A percentile compares a stretch with the other conserved stretches of the same genome.
phyloP scores from a whole-genome alignment of 2,888 invertebrate genomes.

The Cephus runcator region DNA sequence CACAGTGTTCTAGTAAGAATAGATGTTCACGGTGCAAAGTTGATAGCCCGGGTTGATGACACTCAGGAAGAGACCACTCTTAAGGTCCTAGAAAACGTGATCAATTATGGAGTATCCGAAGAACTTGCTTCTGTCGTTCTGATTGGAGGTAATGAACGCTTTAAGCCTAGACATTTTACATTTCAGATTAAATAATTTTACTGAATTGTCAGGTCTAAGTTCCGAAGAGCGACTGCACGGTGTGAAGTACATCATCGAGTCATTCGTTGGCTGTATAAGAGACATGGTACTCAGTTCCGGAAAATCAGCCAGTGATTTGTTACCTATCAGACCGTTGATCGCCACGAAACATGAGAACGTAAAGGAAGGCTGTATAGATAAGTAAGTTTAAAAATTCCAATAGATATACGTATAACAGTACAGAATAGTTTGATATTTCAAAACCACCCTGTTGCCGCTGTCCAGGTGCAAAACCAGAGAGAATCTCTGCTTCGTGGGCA shows the following conservation, averaged over 20 bases:
- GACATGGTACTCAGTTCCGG: constrained; percentile 88
- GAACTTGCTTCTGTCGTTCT: constrained; percentile 89
- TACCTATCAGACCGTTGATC: constrained; percentile 84
- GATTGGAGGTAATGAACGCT: constrained; percentile 78
- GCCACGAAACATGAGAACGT: constrained; percentile 91
- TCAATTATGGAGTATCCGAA: constrained; percentile 87
- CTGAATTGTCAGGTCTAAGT: constrained; percentile 74
- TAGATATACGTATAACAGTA: not conserved
- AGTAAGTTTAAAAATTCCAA: constrained; percentile 60
- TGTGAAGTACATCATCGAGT: constrained; percentile 92
- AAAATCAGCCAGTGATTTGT: constrained; percentile 83
- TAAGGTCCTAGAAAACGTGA: constrained; percentile 84
- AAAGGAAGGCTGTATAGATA: constrained; percentile 88
- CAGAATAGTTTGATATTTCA: not conserved
- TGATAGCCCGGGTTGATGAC: constrained; percentile 88
- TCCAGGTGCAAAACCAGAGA: constrained; percentile 78
- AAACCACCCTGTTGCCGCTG: not conserved
- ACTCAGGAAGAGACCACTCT: constrained; percentile 83
- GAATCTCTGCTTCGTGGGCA: constrained; percentile 88
- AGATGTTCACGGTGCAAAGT: constrained; percentile 85
- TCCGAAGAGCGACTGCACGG: constrained; percentile 90
- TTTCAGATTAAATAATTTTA: not conserved
- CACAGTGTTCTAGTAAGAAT: constrained; percentile 88
- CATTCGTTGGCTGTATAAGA: constrained; percentile 91
- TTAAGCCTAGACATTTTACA: not conserved